Evolutionary conservation across 2,888 invertebrate species (phyloP).

Genomic region (Agrochola circellaris): DNA sequence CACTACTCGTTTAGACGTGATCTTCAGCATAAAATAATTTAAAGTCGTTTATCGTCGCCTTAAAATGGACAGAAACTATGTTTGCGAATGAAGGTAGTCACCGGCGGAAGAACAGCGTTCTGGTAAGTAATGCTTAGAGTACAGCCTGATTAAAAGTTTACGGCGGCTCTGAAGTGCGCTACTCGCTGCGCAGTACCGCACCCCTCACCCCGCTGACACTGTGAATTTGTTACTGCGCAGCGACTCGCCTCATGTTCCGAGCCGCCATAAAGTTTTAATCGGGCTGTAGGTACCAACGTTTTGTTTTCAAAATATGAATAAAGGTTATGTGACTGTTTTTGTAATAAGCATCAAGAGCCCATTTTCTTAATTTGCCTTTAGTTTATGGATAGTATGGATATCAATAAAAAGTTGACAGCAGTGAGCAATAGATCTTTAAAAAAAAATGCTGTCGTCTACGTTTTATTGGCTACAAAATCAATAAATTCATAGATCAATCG

Average conservation of each 20-base stretch:
- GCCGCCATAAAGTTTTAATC: too few species aligned
- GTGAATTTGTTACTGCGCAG: too few species aligned
- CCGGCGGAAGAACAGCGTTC: not conserved
- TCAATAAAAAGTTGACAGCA: not conserved
- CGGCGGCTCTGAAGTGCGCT: too few species aligned
- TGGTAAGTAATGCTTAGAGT: not conserved
- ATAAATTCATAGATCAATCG: slow-evolving; percentile 42
- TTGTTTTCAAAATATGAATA: not conserved
- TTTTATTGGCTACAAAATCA: slow-evolving; percentile 8
- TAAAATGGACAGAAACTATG: not conserved
- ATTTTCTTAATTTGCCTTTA: not conserved
- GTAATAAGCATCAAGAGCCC: too few species aligned
- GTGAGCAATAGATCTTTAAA: not conserved
- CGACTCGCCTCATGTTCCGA: too few species aligned
- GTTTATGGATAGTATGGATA: not conserved
- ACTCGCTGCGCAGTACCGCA: too few species aligned
- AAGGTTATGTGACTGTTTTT: not conserved
- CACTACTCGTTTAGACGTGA: too few species aligned
- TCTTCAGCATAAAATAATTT: too few species aligned
- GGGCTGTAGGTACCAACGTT: not conserved
- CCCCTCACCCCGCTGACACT: too few species aligned
- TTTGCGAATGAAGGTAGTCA: not conserved
- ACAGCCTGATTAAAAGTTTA: not conserved
- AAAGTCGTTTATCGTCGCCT: too few species aligned
- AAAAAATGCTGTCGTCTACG: not conserved